These are phyloP conservation scores for Heterodera schachtii DNA, from an alignment of 1,140 invertebrate species.

Conservation along the genomic window DNA sequence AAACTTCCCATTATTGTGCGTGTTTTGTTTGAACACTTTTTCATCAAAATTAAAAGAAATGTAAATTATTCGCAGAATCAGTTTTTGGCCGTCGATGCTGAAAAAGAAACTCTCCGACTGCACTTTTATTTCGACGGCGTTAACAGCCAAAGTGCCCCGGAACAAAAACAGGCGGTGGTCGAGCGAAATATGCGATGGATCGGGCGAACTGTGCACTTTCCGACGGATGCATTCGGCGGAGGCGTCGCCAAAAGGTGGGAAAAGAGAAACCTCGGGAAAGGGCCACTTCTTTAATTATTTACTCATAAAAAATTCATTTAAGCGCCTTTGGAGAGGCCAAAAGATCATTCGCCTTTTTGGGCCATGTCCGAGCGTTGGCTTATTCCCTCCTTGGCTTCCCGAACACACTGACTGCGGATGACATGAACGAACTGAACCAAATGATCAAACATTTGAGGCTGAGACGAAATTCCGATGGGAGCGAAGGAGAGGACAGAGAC, in stretches of 20 bases:
- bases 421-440: background rate
- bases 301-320: background rate
- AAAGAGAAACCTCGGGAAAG: background rate
- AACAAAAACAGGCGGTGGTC: conserved; percentile 30
- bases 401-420: background rate
- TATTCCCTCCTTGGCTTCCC: conserved; percentile 27
- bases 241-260: background rate
- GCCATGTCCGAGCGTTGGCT: conserved; percentile 10
- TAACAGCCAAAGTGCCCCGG: background rate
- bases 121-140: conserved; percentile 35
- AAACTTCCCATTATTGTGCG: conserved; percentile 22
- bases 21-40: background rate
- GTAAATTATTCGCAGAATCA: conserved; percentile 30
- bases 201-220: conserved; percentile 16
- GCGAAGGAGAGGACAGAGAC: background rate
- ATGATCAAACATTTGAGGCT: conserved; percentile 6
- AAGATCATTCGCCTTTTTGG: background rate
- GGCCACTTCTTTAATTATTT: background rate
- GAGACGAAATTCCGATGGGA: background rate
- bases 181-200: conserved; percentile 34
- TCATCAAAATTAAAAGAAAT: background rate
- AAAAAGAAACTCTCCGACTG: conserved; percentile 19
- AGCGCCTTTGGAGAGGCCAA: conserved; percentile 2
- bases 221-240: conserved; percentile 9
- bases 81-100: conserved; percentile 34